Evolutionary conservation across 2,113 vertebrate genomes (phyloP).

Genomic region (Neodon shergylaensis): DNA sequence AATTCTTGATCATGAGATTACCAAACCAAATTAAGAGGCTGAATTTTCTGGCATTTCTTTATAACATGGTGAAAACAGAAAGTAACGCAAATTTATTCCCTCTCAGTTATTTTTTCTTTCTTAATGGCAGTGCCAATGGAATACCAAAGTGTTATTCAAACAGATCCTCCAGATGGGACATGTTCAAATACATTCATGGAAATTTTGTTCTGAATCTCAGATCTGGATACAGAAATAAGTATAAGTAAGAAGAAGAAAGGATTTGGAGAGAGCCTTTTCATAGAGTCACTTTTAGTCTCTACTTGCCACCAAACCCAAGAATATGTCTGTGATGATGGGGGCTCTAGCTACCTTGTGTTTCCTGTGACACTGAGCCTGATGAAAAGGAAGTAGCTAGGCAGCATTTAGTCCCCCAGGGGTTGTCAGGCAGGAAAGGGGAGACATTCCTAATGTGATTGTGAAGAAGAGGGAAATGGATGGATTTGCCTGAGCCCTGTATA

Average conservation of each 20-base stretch:
- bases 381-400: not conserved
- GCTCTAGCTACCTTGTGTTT: rapidly evolving
- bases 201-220: not conserved
- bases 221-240: not conserved
- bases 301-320: too few relatives aligned
- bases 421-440: not conserved
- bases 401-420: not conserved
- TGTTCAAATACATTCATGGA: not conserved
- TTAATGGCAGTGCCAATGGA: not conserved
- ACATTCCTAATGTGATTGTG: not conserved
- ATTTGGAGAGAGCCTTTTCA: not conserved
- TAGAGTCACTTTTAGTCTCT: not conserved
- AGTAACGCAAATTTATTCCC: not conserved
- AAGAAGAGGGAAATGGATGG: not conserved
- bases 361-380: rapidly evolving
- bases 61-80: not conserved
- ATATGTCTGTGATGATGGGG: rapidly evolving
- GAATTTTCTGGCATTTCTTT: not conserved
- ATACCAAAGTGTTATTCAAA: not conserved
- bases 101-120: not conserved
- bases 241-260: not conserved
- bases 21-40: not conserved
- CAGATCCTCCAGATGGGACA: not conserved
- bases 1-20: not conserved
- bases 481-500: not conserved